Evolutionary conservation across 2,888 invertebrate genomes (phyloP).

Genomic region (Caenorhabditis parvicauda): DNA sequence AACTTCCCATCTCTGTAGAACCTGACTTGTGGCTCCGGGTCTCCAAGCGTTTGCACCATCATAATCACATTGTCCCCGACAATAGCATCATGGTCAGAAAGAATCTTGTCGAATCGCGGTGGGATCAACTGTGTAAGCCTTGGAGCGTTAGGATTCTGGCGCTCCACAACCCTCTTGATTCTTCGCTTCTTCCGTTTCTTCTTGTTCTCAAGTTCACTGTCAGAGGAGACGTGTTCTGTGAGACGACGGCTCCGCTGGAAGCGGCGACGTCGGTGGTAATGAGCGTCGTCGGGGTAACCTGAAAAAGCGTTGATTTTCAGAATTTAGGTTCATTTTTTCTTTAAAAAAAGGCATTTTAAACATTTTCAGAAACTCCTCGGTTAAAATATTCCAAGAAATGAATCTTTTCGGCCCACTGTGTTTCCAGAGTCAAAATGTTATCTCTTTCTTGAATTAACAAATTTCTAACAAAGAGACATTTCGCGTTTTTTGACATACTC

Average conservation of each 20-base stretch:
- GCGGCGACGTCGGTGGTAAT: conserved; percentile 27
- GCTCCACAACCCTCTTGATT: conserved; percentile 35
- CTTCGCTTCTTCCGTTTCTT: conserved; percentile 30
- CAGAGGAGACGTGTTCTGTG: conserved; percentile 24
- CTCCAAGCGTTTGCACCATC: conserved; percentile 37
- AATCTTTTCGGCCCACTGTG: too few relatives aligned
- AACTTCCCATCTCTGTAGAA: conserved; percentile 40
- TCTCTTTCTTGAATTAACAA: too few relatives aligned
- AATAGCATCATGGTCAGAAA: conserved; percentile 45
- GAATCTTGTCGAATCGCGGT: conserved; percentile 41
- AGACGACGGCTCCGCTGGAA: conserved; percentile 22
- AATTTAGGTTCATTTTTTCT: too few relatives aligned
- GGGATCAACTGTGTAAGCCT: conserved; percentile 41
- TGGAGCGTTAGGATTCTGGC: conserved; percentile 32
- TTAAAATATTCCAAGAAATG: too few relatives aligned
- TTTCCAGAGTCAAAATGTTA: too few relatives aligned
- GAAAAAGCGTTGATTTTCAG: background rate
- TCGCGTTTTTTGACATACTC: too few relatives aligned
- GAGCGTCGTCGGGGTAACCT: conserved; percentile 35
- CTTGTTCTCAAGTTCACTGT: conserved; percentile 30
- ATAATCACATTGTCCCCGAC: conserved; percentile 43
- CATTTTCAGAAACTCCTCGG: too few relatives aligned
- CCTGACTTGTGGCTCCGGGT: conserved; percentile 39
- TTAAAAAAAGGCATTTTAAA: too few relatives aligned
- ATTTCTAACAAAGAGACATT: too few relatives aligned